Evolutionary conservation across 2,888 invertebrate genomes (phyloP), one percentile per base, ranked within the genome.

Genomic region (Acleris holmiana): DNA sequence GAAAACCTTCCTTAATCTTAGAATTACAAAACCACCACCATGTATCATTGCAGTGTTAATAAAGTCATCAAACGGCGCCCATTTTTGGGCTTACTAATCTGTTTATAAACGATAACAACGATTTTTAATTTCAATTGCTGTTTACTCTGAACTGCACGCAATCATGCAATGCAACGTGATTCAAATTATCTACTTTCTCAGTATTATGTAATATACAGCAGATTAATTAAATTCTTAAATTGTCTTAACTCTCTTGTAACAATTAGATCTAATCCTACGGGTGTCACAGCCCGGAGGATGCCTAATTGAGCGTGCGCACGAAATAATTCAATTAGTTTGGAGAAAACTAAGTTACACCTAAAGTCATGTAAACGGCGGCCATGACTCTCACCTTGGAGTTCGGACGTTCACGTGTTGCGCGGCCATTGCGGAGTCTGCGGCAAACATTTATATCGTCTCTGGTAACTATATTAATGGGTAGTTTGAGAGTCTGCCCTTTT

Each of bases 331-430:
- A 64, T 59, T 64, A 59, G 4, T 44, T 59, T 41, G 19, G 59
- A 54, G 59, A 64, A 64, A 64, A 64, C 64, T 59, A 54, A 49
- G 53, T 53, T 41, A 57, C 46, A 64, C 41, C 29, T 47, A 35
- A 40, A 58, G 58, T 54, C 25, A n/a, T 62, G 62, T 44, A n/a
- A 35, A 53, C 19, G 15, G 18, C 15, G 57, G 47, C 64, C 64
- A 58, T 59, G 64, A 64, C 64, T 64, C 59, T 64, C 54, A 54
- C 64, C 64, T 64, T 64, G 64, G 40, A 46, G 19, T 47, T 15
- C 47, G 64, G 54, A 29, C 64, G 19, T 49, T 64, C 41, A 40
- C 58, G 19, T 49, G 18, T 54, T 55, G 23, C 19, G n/a, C 48
- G 58, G 18, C 51, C 8, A 58, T 64, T 64, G 53, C 40, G 51